phyloP scores from a whole-genome alignment of 2,113 vertebrate species.

The Megaceryle torquata region DNA sequence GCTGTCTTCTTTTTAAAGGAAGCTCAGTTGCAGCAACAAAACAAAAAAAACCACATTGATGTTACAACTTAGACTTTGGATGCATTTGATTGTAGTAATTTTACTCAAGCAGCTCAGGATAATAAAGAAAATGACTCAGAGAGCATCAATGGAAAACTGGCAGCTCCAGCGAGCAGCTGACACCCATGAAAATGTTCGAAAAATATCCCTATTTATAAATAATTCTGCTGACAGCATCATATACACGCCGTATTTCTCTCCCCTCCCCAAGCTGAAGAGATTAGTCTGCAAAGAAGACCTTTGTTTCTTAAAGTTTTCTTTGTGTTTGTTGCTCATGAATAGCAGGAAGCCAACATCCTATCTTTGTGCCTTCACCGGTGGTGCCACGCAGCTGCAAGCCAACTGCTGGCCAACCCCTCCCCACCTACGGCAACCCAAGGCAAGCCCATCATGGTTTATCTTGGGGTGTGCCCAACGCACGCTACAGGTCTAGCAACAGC shows the following conservation, averaged over 20 bases:
- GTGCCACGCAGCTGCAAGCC: not conserved
- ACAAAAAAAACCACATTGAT: not conserved
- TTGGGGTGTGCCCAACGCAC: rapidly evolving
- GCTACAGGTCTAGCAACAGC: rapidly evolving
- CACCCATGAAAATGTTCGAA: constrained; percentile 59
- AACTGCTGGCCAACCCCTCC: not conserved
- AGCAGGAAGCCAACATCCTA: constrained; percentile 36
- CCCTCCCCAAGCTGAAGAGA: not conserved
- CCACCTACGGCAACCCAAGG: not conserved
- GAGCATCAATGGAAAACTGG: constrained; percentile 62
- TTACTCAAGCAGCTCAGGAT: constrained; percentile 35
- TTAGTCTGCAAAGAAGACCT: constrained; percentile 29
- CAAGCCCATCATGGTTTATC: rapidly evolving
- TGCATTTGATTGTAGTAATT: constrained; percentile 57
- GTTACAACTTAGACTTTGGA: constrained; percentile 23
- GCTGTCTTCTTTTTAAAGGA: not conserved
- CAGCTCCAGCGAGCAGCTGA: constrained; percentile 59
- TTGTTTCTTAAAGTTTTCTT: constrained; percentile 39
- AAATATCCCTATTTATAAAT: constrained; percentile 60
- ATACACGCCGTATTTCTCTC: not conserved
- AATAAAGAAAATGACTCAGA: constrained; percentile 61
- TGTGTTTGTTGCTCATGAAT: not conserved
- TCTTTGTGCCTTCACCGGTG: not conserved
- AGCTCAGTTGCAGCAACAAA: not conserved
- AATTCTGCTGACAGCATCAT: constrained; percentile 51